Percentiles rank a stretch among this genome's conserved stretches.
Conservation (phyloP, 2,113 vertebrate genomes). For the Cariama cristata region DNA sequence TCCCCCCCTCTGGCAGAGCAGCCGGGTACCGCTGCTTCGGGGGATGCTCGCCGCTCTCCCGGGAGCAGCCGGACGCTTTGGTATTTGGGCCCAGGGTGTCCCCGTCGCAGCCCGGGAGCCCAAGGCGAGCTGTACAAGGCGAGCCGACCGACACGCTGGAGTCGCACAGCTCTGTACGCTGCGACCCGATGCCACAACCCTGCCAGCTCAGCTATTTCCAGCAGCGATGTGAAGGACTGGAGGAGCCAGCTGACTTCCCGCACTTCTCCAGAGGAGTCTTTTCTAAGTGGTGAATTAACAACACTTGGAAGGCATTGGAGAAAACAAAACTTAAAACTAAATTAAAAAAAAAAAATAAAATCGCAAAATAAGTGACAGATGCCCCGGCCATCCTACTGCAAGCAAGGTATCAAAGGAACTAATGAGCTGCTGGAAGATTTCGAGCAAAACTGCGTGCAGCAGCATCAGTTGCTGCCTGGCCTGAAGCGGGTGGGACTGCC, state of each 20-base stretch:
- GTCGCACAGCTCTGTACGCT: accelerated
- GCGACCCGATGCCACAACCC: background rate
- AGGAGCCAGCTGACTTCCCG: background rate
- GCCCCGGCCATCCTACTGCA: background rate
- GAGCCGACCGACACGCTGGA: accelerated
- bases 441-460: background rate
- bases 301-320: background rate
- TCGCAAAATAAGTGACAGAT: background rate
- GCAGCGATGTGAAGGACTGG: background rate
- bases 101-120: background rate
- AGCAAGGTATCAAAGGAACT: background rate
- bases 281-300: background rate
- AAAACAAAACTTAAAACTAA: background rate
- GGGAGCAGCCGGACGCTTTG: background rate
- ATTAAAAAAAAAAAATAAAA: background rate
- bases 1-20: background rate
- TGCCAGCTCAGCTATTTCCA: background rate
- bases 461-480: background rate
- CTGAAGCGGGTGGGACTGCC: background rate
- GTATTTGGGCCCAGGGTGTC: background rate
- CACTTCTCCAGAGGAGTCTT: background rate
- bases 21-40: background rate
- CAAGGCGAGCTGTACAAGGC: background rate
- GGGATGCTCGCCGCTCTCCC: accelerated
- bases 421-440: background rate